Percentiles rank a stretch among this genome's conserved stretches.
phyloP scores from a whole-genome alignment of 2,797 vertebrate genomes.

The Pangasius krempfi region DNA sequence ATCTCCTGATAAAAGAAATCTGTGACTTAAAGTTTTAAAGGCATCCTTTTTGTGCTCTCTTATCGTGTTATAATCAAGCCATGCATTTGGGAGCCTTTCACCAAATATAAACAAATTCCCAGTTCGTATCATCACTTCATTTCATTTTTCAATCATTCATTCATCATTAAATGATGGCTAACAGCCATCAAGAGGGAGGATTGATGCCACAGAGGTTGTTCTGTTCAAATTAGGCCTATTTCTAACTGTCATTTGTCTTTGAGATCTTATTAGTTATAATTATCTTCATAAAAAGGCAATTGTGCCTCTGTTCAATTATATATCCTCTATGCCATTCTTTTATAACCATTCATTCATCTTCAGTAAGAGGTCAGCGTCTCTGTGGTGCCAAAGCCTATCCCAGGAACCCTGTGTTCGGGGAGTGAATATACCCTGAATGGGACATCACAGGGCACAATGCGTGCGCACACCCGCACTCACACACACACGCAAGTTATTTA shows the following conservation, averaged over 20 bases:
- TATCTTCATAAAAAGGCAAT: not conserved
- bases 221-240: not conserved
- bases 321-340: not conserved
- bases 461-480: not conserved
- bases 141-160: not conserved
- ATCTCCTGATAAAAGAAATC: not conserved
- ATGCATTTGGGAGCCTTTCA: not conserved
- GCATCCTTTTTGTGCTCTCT: not conserved
- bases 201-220: not conserved
- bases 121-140: not conserved
- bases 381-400: not conserved
- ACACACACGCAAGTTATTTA: not conserved
- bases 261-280: not conserved
- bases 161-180: not conserved
- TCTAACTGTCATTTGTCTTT: not conserved
- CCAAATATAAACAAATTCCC: not conserved
- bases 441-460: not conserved
- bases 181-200: not conserved
- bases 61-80: not conserved
- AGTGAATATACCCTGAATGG: not conserved
- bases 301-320: not conserved
- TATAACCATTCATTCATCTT: not conserved
- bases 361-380: not conserved
- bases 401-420: not conserved
- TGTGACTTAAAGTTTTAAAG: not conserved